Base-by-base conservation (phyloP, 2,797 vertebrate genomes). In the Notoglanidium macrostoma region DNA sequence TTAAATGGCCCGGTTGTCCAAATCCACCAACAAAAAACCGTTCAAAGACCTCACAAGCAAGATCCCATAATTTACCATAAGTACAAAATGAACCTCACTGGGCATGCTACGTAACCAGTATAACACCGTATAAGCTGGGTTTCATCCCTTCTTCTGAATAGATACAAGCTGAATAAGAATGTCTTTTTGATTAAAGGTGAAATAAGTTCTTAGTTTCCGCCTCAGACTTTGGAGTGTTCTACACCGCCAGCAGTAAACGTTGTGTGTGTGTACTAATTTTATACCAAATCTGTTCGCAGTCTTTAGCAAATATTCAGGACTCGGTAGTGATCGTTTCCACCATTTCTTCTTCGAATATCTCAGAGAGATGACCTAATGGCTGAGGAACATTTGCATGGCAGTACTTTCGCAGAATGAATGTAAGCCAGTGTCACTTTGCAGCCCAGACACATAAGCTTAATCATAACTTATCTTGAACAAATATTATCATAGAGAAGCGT, bases 331-430 rank as follows among this genome's bases (percentile, higher is more conserved):
- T 40, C 26, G 3, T 49, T 14, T 17, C 7, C 21, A 67, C 5
- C 44, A 54, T 49, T 80, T 9, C 68, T 32, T 44, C 12, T 67
- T n/a, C 23, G 44, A 72, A 9, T 78, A 77, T 23, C 67, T 54
- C 49, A 14, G 32, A 12, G 70, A 85, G 46, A 21, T 74, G 32
- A 76, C 32, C 29, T 14, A 67, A 68, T 12, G 35, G 76, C 46
- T 44, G 63, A 65, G 54, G 68, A 57, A 40, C 70, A 55, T 87
- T 49, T 14, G 54, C 77, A 51, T 88, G 54, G 70, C 73, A 88
- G 83, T 89, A 86, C 84, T 81, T 86, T 90, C 11, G 89, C 83
- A 89, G 82, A 82, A 88, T 89, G 91, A 94, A 93, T 93, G 91
- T 94, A 91, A 88, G 87, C 35, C 54, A 88, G 80, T 86, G 73